phyloP scores from a whole-genome alignment of 2,797 vertebrate species.

The Sebastes steindachneri region DNA sequence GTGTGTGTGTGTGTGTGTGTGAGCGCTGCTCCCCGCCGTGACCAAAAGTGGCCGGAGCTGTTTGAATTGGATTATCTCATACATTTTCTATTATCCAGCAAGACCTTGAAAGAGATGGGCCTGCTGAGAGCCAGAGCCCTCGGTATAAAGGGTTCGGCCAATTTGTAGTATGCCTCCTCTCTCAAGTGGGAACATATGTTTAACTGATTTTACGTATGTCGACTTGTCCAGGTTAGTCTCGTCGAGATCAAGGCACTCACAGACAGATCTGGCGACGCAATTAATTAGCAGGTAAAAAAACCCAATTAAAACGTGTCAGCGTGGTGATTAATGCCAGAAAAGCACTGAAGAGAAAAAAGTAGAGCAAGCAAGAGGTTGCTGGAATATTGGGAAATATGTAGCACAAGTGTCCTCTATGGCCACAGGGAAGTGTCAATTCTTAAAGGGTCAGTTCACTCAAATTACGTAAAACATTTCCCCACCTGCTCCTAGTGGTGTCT shows the following conservation, averaged over 20 bases:
- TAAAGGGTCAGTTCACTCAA: not conserved
- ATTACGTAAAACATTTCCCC: not conserved
- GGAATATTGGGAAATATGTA: not conserved
- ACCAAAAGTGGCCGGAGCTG: conserved; percentile 62
- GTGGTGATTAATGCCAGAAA: conserved; percentile 36
- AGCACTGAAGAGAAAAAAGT: conserved; percentile 21
- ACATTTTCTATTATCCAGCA: conserved; percentile 73
- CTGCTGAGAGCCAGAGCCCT: conserved; percentile 51
- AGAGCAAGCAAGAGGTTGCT: conserved; percentile 23
- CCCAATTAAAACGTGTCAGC: conserved; percentile 23
- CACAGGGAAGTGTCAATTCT: not conserved
- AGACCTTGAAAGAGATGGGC: conserved; percentile 68
- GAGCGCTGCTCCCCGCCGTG: conserved; percentile 41
- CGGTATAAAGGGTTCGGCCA: conserved; percentile 48
- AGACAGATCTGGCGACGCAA: not conserved
- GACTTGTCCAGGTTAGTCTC: conserved; percentile 51
- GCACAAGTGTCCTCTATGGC: not conserved
- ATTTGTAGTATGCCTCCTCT: conserved; percentile 44
- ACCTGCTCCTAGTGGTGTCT: not conserved
- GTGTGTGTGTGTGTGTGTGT: conserved; percentile 20
- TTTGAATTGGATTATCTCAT: conserved; percentile 79
- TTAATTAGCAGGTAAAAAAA: conserved; percentile 42
- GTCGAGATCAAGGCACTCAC: conserved; percentile 21
- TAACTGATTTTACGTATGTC: conserved; percentile 43
- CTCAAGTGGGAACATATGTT: conserved; percentile 27